Conservation (phyloP, 2,113 vertebrate genomes). For the Turnix velox region DNA sequence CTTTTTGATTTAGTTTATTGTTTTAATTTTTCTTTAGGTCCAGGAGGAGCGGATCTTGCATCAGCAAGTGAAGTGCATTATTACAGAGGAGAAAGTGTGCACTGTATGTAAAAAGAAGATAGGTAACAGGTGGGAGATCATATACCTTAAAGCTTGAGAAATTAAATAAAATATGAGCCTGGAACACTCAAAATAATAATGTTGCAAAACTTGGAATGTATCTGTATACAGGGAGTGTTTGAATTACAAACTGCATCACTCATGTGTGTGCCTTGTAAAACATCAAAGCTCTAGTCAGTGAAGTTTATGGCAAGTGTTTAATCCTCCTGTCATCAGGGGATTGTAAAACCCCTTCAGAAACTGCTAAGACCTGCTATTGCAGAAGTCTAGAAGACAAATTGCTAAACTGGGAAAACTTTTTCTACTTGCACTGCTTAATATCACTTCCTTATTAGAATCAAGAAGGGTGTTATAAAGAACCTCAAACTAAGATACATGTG, state of each 20-base stretch:
- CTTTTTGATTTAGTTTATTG: neutral
- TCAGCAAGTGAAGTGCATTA: slow-evolving; percentile 97
- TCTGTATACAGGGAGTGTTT: neutral
- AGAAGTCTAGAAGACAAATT: neutral
- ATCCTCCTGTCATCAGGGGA: neutral
- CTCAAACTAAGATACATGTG: neutral
- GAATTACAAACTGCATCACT: neutral
- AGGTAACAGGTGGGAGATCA: slow-evolving; percentile 86
- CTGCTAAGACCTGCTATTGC: neutral
- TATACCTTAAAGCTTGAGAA: neutral
- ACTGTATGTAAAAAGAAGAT: slow-evolving; percentile 98
- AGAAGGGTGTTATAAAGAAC: neutral
- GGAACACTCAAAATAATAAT: neutral
- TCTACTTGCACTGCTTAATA: neutral
- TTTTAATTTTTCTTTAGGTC: slow-evolving; percentile 73
- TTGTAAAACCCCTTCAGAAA: neutral
- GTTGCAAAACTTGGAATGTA: neutral
- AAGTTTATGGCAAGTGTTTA: neutral
- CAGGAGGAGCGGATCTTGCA: slow-evolving; percentile 97
- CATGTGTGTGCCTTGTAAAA: neutral
- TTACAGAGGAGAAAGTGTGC: slow-evolving; percentile 97
- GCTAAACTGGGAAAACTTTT: neutral
- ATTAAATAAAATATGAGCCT: neutral
- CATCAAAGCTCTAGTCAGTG: neutral
- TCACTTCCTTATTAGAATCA: neutral